These are phyloP conservation scores for Psammodynastes pulverulentus DNA, from an alignment of 2,113 vertebrate species.

Conservation along the genomic window DNA sequence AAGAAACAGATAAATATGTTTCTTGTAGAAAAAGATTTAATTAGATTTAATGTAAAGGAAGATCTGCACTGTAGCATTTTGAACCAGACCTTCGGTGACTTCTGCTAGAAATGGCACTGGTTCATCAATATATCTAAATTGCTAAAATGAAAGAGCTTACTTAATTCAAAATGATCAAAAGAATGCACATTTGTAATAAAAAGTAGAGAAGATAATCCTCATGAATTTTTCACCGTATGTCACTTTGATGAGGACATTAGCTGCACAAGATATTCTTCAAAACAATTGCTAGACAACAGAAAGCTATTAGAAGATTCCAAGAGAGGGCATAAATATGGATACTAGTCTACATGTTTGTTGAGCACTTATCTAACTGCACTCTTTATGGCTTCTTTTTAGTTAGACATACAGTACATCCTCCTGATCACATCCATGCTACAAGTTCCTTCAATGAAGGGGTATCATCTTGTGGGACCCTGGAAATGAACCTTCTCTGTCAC, in stretches of 20 bases:
- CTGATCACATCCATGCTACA: background rate
- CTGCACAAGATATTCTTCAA: background rate
- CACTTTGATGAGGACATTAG: background rate
- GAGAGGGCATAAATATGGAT: background rate
- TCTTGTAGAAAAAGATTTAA: background rate
- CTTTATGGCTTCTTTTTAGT: background rate
- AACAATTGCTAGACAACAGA: background rate
- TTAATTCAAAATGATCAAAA: background rate
- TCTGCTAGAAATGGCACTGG: background rate
- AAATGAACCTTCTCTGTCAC: background rate
- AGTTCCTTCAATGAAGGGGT: background rate
- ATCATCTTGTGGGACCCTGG: background rate
- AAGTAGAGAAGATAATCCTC: background rate
- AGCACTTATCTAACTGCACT: background rate
- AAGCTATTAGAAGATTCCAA: background rate
- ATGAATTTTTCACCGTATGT: background rate
- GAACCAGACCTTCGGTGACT: background rate
- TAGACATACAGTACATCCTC: background rate
- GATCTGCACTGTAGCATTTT: background rate
- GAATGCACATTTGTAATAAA: background rate
- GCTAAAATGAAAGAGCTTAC: background rate
- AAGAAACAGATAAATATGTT: background rate
- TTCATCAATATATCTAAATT: background rate
- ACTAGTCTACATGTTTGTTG: background rate
- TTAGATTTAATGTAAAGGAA: background rate